These are phyloP conservation scores for Pachyramphus minor DNA, from an alignment of 2,113 vertebrate genomes.

Conservation along the genomic window DNA sequence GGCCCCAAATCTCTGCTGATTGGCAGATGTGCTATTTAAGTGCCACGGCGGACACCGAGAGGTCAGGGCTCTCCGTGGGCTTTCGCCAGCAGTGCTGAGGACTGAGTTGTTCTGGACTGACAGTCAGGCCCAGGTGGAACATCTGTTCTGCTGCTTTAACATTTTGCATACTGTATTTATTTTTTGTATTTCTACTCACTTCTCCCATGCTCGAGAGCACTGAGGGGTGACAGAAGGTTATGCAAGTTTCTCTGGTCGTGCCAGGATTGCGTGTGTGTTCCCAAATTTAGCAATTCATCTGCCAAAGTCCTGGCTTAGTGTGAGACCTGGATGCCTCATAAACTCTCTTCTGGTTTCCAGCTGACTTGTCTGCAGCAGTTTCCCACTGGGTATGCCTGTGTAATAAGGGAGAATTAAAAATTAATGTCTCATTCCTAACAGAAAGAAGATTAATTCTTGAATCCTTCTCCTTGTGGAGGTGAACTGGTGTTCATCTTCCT, in stretches of 20 bases:
- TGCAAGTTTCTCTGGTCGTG: neutral
- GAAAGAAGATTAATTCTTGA: neutral
- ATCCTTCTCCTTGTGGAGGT: neutral
- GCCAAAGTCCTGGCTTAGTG: neutral
- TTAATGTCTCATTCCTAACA: neutral
- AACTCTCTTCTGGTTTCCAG: neutral
- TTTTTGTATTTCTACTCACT: neutral
- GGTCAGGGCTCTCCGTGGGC: neutral
- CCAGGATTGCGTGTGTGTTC: neutral
- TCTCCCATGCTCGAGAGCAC: neutral
- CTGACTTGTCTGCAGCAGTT: neutral
- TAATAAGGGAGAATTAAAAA: neutral
- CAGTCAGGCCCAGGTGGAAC: neutral
- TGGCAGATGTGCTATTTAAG: neutral
- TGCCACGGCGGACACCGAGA: fast-evolving
- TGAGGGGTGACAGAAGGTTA: neutral
- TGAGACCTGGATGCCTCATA: neutral
- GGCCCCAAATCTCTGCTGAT: neutral
- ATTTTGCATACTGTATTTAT: neutral
- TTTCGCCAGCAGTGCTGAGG: neutral
- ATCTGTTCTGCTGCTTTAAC: neutral
- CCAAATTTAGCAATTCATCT: neutral
- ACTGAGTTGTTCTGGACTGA: neutral
- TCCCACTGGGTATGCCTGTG: neutral
- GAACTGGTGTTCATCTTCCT: neutral